Base-by-base conservation (phyloP, 1,140 invertebrate species). In the Brachystomella parvula region DNA sequence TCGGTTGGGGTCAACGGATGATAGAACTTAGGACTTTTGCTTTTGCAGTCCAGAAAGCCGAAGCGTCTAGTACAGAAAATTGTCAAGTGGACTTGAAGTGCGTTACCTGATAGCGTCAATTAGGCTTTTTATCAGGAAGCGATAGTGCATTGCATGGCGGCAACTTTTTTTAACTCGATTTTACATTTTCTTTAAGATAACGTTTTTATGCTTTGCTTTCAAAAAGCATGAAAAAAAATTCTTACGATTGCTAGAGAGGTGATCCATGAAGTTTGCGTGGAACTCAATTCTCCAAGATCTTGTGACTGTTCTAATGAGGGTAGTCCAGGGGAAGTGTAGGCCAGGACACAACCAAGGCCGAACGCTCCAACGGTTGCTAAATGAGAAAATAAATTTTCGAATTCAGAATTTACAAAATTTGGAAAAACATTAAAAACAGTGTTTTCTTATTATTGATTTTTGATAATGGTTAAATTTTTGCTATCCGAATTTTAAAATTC, bases 281-380 rank as follows among this genome's bases (percentile, higher is more conserved):
- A 12, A 1, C 75, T 76, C 0, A 87, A 19, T 3, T 31, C 77
- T 56, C 78, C 71, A 73, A 87, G 86, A 61, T 80, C 76, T 21
- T 76, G 75, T 1, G 68, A 65, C 47, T 79, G 74, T 1, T 78
- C 77, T 9, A 89, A 79, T 68, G 85, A 82, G 1, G 85, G 83
- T 49, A 84, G 79, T 2, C 87, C 87, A 3, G 88, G 85, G 0
- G 89, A 87, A 6, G 88, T 86, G 87, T 89, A 92, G n/a, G 84
- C 89, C 2, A 92, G 75, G 66, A 80, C 81, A 0, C 79, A 79
- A 2, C 83, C 83, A 15, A 79, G 76, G 1, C 80, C 80, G 63
- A 84, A 81, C 0, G 81, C 79, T 2, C 80, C 79, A 2, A 84
- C 72, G 32, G 82, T 83, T 15, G 81, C 83, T 85, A 32, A 19